Conservation (phyloP, 2,113 vertebrate species). For the Toxotes jaculatrix region DNA sequence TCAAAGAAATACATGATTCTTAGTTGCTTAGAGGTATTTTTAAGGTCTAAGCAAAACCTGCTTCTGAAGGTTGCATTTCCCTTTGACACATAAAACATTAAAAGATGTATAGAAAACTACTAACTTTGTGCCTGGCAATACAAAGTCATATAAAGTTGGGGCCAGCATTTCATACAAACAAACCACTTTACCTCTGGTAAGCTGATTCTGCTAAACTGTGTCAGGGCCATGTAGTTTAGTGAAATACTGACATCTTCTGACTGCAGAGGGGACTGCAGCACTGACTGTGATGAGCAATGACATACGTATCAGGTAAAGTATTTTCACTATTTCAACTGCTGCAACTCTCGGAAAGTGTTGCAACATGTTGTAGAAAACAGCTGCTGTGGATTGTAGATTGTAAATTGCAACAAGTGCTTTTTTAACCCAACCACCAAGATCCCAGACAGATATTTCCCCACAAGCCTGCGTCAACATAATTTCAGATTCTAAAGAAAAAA, state of each 20-base stretch:
- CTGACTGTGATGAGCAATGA: neutral
- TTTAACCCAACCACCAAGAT: neutral
- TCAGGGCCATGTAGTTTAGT: neutral
- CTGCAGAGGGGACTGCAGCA: constrained; percentile 43
- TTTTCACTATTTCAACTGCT: neutral
- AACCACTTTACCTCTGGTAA: neutral
- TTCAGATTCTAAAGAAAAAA: constrained; percentile 34
- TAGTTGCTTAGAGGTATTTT: neutral
- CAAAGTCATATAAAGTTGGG: neutral
- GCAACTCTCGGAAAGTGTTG: neutral
- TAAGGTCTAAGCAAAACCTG: neutral
- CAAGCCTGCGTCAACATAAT: neutral
- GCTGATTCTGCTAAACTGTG: neutral
- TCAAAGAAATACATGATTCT: neutral
- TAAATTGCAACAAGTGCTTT: neutral
- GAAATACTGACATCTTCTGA: constrained; percentile 74
- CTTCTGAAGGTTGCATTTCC: neutral
- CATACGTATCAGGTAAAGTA: neutral
- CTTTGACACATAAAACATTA: neutral
- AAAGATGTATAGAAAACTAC: neutral
- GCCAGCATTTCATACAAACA: neutral
- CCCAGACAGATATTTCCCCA: neutral
- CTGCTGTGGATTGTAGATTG: neutral
- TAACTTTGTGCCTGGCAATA: neutral
- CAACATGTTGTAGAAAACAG: neutral